Percentiles rank a stretch among this genome's conserved stretches.
Conservation (phyloP, 1,140 invertebrate genomes). For the Rhopalosiphum maidis region DNA sequence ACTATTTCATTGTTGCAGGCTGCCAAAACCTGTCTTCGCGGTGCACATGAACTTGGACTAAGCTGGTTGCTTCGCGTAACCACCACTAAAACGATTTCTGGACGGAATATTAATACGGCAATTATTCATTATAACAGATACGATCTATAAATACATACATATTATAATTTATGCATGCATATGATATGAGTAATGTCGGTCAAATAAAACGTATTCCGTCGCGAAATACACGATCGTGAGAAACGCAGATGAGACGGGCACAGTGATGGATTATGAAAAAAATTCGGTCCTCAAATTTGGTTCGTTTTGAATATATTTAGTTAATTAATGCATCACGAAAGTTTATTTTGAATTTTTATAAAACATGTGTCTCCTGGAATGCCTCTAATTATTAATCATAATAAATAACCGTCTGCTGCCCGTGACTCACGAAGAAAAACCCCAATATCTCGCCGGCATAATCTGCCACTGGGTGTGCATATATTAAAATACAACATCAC, state of each 20-base stretch:
- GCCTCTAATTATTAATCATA: too few species aligned
- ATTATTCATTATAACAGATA: slow-evolving; percentile 26
- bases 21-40: slow-evolving; percentile 21
- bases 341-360: too few species aligned
- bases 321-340: too few species aligned
- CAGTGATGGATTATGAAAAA: too few species aligned
- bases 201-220: neutral
- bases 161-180: neutral
- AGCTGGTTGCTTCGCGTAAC: neutral
- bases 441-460: too few species aligned
- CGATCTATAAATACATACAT: neutral
- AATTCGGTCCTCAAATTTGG: too few species aligned
- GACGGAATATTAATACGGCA: slow-evolving; percentile 25
- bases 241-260: neutral
- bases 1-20: neutral
- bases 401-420: too few species aligned
- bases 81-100: neutral
- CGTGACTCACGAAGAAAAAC: too few species aligned
- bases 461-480: too few species aligned
- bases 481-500: neutral
- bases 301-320: too few species aligned
- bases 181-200: neutral
- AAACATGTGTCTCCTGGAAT: too few species aligned
- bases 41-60: neutral
- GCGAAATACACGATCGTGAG: neutral